Evolutionary conservation across 2,888 invertebrate species (phyloP).

Genomic region (Troides helena): DNA sequence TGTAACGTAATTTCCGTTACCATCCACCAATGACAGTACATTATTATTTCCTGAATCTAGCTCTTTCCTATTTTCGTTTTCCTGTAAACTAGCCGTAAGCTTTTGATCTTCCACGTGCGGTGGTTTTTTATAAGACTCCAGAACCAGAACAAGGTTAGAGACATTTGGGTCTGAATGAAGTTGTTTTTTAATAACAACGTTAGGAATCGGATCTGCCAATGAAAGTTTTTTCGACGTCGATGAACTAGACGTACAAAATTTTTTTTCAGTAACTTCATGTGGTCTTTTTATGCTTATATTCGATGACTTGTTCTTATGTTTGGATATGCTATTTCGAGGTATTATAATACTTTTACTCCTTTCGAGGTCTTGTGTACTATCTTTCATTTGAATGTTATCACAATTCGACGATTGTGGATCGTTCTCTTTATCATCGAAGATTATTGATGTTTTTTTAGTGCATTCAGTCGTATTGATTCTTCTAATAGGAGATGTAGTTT

Average conservation of each 20-base stretch:
- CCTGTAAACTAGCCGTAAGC: not conserved
- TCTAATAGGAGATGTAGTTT: slow-evolving; percentile 45
- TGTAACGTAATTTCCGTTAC: not conserved
- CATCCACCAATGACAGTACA: not conserved
- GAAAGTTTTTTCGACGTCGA: slow-evolving; percentile 34
- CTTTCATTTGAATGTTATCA: slow-evolving; percentile 23
- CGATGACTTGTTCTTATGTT: slow-evolving; percentile 46
- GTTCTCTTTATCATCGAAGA: slow-evolving; percentile 58
- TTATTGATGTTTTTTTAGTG: slow-evolving; percentile 11
- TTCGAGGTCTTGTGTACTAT: slow-evolving; percentile 41
- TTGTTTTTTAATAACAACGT: slow-evolving; percentile 37
- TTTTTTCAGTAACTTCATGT: slow-evolving; percentile 35
- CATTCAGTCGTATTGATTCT: slow-evolving; percentile 34
- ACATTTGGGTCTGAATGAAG: slow-evolving; percentile 14
- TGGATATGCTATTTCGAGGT: slow-evolving; percentile 46
- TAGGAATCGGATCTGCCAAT: slow-evolving; percentile 32
- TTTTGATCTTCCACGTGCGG: slow-evolving; percentile 6
- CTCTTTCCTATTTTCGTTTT: slow-evolving; percentile 9
- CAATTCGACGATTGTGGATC: slow-evolving; percentile 50
- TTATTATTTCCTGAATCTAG: not conserved
- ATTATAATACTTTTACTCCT: slow-evolving; percentile 50
- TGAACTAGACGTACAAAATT: slow-evolving; percentile 34
- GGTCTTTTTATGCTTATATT: slow-evolving; percentile 41
- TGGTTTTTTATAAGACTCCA: slow-evolving; percentile 35
- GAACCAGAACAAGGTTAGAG: slow-evolving; percentile 41